phyloP scores from a whole-genome alignment of 2,797 vertebrate species.

The Spinibarbus caldwelli region DNA sequence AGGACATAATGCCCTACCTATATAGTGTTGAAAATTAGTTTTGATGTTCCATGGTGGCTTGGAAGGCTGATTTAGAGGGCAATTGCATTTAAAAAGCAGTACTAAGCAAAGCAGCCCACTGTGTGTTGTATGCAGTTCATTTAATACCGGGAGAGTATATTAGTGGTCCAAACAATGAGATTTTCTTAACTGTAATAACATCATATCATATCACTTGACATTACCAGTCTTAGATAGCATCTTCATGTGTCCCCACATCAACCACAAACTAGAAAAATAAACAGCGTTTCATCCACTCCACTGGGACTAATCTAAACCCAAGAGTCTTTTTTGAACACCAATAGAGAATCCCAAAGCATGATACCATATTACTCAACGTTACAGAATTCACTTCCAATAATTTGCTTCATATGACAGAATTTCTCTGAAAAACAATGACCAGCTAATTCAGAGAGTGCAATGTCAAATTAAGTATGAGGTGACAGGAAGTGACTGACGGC shows the following conservation, averaged over 20 bases:
- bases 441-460: neutral
- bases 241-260: neutral
- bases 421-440: neutral
- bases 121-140: neutral
- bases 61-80: neutral
- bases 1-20: neutral
- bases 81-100: neutral
- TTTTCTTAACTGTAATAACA: no score
- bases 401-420: neutral
- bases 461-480: neutral
- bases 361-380: neutral
- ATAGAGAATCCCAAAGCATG: constrained; percentile 13
- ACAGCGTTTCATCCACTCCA: neutral
- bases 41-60: neutral
- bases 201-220: no score
- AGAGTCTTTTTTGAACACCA: constrained; percentile 13
- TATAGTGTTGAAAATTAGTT: neutral
- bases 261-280: constrained; percentile 25
- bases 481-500: neutral
- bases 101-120: no score
- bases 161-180: no score
- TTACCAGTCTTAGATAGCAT: no score
- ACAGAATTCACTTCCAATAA: neutral
- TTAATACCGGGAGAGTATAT: neutral
- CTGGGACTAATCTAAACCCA: constrained; percentile 11